Evolutionary conservation across 2,888 invertebrate species (phyloP).

Genomic region (Yponomeuta cagnagella): DNA sequence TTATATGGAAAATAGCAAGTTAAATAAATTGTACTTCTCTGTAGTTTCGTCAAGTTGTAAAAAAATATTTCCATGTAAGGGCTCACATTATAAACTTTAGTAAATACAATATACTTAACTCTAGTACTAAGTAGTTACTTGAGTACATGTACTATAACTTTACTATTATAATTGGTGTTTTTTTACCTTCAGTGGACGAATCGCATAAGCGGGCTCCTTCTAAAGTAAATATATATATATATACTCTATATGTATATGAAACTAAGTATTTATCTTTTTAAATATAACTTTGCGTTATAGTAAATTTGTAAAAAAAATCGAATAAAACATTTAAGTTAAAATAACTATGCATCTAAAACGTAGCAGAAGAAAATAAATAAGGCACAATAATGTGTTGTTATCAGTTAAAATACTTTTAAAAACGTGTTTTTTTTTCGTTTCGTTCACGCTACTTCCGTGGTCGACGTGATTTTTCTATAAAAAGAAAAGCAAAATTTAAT

Average conservation of each 20-base stretch:
- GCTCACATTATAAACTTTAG: neutral
- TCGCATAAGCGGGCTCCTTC: constrained; percentile 51
- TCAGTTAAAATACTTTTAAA: neutral
- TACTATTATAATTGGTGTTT: constrained; percentile 63
- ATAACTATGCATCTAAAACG: neutral
- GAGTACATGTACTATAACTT: constrained; percentile 16
- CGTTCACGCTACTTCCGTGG: constrained; percentile 12
- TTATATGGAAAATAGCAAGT: neutral
- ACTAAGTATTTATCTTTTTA: no score
- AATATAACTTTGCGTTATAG: neutral
- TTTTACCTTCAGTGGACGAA: constrained; percentile 71
- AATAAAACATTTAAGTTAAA: neutral
- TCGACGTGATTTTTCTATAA: constrained; percentile 12
- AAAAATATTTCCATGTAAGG: neutral
- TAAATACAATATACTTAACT: neutral
- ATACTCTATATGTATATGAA: neutral
- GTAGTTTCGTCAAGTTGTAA: constrained; percentile 5
- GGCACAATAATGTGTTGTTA: constrained; percentile 3
- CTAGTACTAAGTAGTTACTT: constrained; percentile 16
- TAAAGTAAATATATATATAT: constrained; percentile 17
- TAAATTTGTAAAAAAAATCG: neutral
- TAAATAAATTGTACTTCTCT: neutral
- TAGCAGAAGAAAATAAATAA: constrained; percentile 11
- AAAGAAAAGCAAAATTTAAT: neutral
- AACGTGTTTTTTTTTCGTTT: neutral